A percentile compares a stretch with the other conserved stretches of the same genome.
Conservation (phyloP, 2,113 vertebrate genomes). For the Aphyosemion australe region DNA sequence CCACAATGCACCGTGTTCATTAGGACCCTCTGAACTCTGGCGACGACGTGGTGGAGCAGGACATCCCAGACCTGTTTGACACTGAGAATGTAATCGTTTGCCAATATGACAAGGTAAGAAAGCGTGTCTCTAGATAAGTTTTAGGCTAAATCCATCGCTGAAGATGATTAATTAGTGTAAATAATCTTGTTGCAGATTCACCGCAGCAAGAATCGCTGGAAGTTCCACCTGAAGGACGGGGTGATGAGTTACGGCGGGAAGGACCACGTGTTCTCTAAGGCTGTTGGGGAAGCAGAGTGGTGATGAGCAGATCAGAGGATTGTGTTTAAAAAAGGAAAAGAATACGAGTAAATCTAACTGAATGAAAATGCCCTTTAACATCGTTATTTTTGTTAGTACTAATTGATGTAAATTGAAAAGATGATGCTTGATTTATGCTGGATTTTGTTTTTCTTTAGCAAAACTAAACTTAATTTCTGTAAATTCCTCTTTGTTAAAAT, state of each 20-base stretch:
- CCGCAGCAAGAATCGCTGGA: slow-evolving; percentile 98
- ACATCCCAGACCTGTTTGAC: slow-evolving; percentile 94
- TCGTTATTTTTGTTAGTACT: no score
- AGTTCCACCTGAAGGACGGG: slow-evolving; percentile 95
- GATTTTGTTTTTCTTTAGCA: neutral
- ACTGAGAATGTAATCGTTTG: slow-evolving; percentile 95
- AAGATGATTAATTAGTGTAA: neutral
- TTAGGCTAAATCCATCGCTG: neutral
- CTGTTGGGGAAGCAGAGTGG: slow-evolving; percentile 95
- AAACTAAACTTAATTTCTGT: slow-evolving; percentile 10
- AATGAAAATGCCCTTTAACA: neutral
- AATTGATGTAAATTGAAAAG: no score
- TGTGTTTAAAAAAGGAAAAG: neutral
- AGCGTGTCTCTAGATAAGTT: no score
- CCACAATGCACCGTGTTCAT: neutral
- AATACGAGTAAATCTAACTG: slow-evolving; percentile 14
- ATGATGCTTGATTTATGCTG: no score
- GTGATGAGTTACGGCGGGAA: slow-evolving; percentile 92
- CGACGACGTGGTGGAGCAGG: slow-evolving; percentile 96
- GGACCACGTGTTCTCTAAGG: slow-evolving; percentile 96
- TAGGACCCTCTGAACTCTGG: slow-evolving; percentile 96
- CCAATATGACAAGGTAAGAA: slow-evolving; percentile 95
- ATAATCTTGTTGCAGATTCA: slow-evolving; percentile 84
- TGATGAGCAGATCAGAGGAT: slow-evolving; percentile 63
- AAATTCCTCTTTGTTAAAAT: neutral